Evolutionary conservation across 1,140 invertebrate species (phyloP).

Genomic region (Apis mellifera): DNA sequence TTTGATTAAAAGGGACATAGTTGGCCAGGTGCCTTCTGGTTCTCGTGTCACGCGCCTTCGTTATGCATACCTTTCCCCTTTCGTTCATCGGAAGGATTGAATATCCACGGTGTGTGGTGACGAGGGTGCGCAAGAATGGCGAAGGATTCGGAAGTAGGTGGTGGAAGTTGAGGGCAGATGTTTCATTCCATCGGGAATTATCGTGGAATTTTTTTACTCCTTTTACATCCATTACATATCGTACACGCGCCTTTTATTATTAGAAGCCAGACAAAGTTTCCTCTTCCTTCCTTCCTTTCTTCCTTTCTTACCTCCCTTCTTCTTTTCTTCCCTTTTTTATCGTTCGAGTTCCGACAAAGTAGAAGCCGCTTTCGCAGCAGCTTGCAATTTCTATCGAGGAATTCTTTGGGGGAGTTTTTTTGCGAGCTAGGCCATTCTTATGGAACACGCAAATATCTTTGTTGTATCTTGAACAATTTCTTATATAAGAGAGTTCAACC

Average conservation of each 20-base stretch:
- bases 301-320: neutral
- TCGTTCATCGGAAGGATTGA: constrained; percentile 47
- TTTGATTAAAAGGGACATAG: neutral
- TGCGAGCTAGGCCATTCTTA: too few species aligned
- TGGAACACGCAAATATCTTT: neutral
- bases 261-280: neutral
- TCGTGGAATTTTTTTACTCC: constrained; percentile 14
- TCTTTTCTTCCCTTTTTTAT: neutral
- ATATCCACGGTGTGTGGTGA: constrained; percentile 18
- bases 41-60: constrained; percentile 50
- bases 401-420: neutral
- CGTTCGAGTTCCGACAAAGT: constrained; percentile 6
- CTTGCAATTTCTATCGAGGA: constrained; percentile 10
- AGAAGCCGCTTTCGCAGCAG: neutral
- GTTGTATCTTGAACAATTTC: neutral
- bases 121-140: neutral
- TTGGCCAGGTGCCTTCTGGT: constrained; percentile 24
- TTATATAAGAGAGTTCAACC: neutral
- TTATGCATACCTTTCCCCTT: constrained; percentile 34
- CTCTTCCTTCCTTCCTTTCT: neutral
- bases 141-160: constrained; percentile 39
- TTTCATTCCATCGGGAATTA: constrained; percentile 16
- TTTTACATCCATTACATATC: neutral
- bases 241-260: constrained; percentile 26
- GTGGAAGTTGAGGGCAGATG: constrained; percentile 26